Conservation (phyloP, 1,140 invertebrate genomes). For the Brachionus asplanchnoidis region DNA sequence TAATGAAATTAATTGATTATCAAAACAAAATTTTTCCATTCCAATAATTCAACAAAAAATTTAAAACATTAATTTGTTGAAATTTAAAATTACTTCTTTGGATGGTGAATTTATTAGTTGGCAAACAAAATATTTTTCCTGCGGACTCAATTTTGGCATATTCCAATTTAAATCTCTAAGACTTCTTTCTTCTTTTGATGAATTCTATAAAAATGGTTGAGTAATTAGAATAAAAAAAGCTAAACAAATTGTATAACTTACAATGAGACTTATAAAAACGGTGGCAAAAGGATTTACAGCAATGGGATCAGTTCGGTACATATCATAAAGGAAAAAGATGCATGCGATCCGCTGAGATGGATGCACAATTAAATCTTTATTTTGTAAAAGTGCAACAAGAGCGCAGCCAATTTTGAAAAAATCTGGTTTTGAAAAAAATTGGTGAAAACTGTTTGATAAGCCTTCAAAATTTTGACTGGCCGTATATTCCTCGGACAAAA, state of each 20-base stretch:
- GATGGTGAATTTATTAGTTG: conserved; percentile 62
- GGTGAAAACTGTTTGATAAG: conserved; percentile 66
- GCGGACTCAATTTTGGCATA: conserved; percentile 60
- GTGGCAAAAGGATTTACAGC: conserved; percentile 68
- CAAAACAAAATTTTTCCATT: too few species aligned
- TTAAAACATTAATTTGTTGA: background rate
- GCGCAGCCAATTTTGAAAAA: conserved; percentile 66
- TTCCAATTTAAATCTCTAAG: conserved; percentile 62
- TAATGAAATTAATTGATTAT: too few species aligned
- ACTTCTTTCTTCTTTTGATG: conserved; percentile 59
- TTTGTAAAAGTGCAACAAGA: conserved; percentile 65
- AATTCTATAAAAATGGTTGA: conserved; percentile 54
- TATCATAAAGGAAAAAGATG: conserved; percentile 67
- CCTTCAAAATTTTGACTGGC: conserved; percentile 65
- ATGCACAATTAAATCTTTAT: conserved; percentile 66
- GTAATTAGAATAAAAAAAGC: conserved; percentile 18
- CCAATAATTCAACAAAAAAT: too few species aligned
- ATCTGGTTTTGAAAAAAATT: conserved; percentile 69
- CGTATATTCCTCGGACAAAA: conserved; percentile 66
- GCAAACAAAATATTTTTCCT: conserved; percentile 63
- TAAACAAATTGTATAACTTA: conserved; percentile 45
- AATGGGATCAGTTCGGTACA: conserved; percentile 67
- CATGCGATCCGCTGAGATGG: conserved; percentile 66
- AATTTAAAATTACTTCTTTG: conserved; percentile 60
- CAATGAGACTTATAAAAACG: conserved; percentile 65